Base-by-base conservation (phyloP, 2,888 invertebrate genomes). In the Megalurothrips usitatus region DNA sequence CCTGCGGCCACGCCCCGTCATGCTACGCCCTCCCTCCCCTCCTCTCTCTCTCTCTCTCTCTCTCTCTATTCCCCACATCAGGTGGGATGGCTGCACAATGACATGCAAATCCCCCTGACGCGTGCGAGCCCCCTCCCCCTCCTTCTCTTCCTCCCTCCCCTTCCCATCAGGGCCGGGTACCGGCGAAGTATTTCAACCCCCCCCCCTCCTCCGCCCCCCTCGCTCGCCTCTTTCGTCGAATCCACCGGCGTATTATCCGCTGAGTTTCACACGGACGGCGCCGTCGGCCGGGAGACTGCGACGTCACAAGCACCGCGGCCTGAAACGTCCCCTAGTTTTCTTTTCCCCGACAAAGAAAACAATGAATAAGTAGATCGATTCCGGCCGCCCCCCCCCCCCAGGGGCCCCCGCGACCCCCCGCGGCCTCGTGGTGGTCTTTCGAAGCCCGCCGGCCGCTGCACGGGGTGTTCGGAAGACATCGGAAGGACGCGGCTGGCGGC, bases 51-150 rank as follows among this genome's bases (percentile, higher is more conserved):
- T 17, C 58, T 19, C 58, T 17, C 52, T 10, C 58, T 58, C 14
- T 6, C 58, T 0, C 58, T 17, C 58, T 52, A 3, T 12, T 3
- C 3, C 34, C 34, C 34, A 43, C 34, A 43, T 43, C 34, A 43
- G 34, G 34, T 43, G 34, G 34, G 34, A 43, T 43, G 34, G 34
- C 34, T 43, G 34, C 34, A 75, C 68, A 75, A 75, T 75, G 68
- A 26, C 68, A 75, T 75, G 68, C 68, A 75, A 75, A 75, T 75
- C 68, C 68, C 23, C 68, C 68, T 26, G 68, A 75, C 68, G 23
- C 23, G 68, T 75, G 68, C 68, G 9, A 11, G 11, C 58, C 58
- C 19, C 58, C 58, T 14, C 58, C 58, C 19, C 58, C 52, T 17
- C 6, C 52, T 1, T 17, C 52, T 52, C 52, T 52, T 17, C 8